Evolutionary conservation across 2,113 vertebrate genomes (phyloP).

Genomic region (Dipodomys spectabilis): DNA sequence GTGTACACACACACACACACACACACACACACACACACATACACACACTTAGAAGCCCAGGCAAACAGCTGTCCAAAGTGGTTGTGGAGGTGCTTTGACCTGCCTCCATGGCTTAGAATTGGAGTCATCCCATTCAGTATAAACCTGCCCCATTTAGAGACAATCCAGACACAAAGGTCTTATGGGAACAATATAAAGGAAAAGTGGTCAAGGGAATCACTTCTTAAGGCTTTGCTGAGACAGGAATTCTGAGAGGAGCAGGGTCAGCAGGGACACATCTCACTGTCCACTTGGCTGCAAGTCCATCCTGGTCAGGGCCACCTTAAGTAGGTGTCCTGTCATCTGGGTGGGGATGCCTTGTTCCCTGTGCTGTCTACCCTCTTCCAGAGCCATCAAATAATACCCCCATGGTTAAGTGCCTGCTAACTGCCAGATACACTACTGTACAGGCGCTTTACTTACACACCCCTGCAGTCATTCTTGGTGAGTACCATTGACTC

Average conservation of each 20-base stretch:
- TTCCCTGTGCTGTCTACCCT: neutral
- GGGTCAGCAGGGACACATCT: neutral
- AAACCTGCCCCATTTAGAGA: neutral
- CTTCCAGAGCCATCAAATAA: neutral
- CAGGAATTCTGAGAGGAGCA: neutral
- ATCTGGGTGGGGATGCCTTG: accelerated
- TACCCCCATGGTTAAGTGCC: neutral
- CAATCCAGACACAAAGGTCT: neutral
- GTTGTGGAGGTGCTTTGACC: neutral
- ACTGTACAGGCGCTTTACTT: accelerated
- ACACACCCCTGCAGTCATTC: neutral
- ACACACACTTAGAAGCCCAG: neutral
- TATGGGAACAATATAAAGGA: slow-evolving; percentile 3
- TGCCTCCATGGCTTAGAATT: neutral
- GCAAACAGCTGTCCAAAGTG: neutral
- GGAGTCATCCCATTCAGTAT: neutral
- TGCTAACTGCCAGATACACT: neutral
- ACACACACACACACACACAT: too few species aligned
- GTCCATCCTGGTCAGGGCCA: neutral
- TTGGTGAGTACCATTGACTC: neutral
- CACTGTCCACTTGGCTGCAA: neutral
- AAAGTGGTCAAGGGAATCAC: neutral
- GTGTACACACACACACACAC: neutral
- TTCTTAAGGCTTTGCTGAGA: slow-evolving; percentile 18
- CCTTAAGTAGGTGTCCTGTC: neutral